Percentiles rank a stretch among this genome's conserved stretches.
phyloP scores from a whole-genome alignment of 1,140 invertebrate genomes.

The Ceratina australensis region DNA sequence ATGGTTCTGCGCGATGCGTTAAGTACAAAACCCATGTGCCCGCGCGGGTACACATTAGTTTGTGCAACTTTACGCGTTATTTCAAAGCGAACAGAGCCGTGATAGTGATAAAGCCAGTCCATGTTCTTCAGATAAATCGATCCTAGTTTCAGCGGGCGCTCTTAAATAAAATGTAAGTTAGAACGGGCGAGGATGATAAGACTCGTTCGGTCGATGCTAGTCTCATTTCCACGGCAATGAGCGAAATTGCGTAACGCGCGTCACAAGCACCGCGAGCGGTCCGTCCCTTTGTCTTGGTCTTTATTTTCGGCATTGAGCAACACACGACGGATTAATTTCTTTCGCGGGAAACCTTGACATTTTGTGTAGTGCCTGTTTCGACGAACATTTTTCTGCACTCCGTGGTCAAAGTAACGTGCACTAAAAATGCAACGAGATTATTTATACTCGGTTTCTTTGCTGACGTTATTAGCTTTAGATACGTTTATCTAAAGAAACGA shows the following conservation, averaged over 20 bases:
- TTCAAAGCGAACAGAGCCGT: slow-evolving; percentile 1
- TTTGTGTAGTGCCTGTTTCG: background rate
- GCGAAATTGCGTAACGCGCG: slow-evolving; percentile 26
- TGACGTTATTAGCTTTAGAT: too few relatives aligned
- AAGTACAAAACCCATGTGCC: background rate
- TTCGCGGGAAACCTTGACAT: background rate
- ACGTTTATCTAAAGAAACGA: too few relatives aligned
- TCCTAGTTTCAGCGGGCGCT: background rate
- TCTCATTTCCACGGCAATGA: slow-evolving; percentile 21
- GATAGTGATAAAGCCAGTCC: background rate
- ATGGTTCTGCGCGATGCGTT: background rate
- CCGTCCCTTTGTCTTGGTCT: background rate
- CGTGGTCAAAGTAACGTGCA: too few relatives aligned
- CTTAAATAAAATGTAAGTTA: slow-evolving; percentile 7
- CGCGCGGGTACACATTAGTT: background rate
- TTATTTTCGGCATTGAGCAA: slow-evolving; percentile 7
- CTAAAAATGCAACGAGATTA: too few relatives aligned
- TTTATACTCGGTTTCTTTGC: too few relatives aligned
- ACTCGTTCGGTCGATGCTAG: background rate
- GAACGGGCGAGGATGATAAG: background rate
- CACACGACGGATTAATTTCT: background rate
- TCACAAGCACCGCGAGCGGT: background rate
- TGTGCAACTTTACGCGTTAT: slow-evolving; percentile 2
- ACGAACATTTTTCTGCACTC: background rate
- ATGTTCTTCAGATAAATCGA: slow-evolving; percentile 17